Conservation (phyloP, 2,888 invertebrate genomes). For the Platypus cylindrus region DNA sequence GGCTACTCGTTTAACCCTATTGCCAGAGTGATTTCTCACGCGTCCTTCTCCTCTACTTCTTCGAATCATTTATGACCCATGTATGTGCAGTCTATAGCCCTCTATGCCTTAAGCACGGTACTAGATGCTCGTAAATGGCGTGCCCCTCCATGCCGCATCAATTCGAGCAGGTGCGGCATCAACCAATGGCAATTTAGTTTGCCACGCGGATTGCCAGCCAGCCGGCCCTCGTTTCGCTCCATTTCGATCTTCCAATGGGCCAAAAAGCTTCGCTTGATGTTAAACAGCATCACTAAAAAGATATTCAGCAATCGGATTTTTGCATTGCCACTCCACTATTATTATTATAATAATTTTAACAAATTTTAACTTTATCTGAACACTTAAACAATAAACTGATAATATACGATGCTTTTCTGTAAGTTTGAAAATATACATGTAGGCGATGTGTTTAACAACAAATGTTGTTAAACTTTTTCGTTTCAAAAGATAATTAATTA, state of each 20-base stretch:
- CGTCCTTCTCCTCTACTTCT: constrained; percentile 53
- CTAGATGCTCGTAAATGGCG: constrained; percentile 42
- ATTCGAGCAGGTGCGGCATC: constrained; percentile 41
- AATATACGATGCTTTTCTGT: constrained; percentile 6
- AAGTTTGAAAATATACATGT: constrained; percentile 9
- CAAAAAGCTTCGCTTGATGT: too few relatives aligned
- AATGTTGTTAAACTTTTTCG: too few relatives aligned
- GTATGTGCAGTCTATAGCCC: constrained; percentile 75
- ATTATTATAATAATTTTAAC: too few relatives aligned
- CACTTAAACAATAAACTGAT: constrained; percentile 5
- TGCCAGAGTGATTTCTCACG: constrained; percentile 35
- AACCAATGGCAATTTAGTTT: constrained; percentile 32
- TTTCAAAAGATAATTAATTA: too few relatives aligned
- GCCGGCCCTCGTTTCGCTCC: constrained; percentile 10
- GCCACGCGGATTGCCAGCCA: constrained; percentile 20
- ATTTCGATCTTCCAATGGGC: constrained; percentile 6
- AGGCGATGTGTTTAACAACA: too few relatives aligned
- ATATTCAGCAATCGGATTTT: too few relatives aligned
- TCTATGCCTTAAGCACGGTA: constrained; percentile 60
- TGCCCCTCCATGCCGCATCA: constrained; percentile 37
- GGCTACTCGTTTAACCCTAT: constrained; percentile 30
- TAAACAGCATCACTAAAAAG: too few relatives aligned
- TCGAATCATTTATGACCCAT: constrained; percentile 78
- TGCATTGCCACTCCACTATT: too few relatives aligned
- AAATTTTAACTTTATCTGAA: too few relatives aligned